Percentiles rank a stretch among this genome's conserved stretches.
These are phyloP conservation scores for Geothlypis trichas DNA, from an alignment of 2,113 vertebrate genomes.

Conservation along the genomic window DNA sequence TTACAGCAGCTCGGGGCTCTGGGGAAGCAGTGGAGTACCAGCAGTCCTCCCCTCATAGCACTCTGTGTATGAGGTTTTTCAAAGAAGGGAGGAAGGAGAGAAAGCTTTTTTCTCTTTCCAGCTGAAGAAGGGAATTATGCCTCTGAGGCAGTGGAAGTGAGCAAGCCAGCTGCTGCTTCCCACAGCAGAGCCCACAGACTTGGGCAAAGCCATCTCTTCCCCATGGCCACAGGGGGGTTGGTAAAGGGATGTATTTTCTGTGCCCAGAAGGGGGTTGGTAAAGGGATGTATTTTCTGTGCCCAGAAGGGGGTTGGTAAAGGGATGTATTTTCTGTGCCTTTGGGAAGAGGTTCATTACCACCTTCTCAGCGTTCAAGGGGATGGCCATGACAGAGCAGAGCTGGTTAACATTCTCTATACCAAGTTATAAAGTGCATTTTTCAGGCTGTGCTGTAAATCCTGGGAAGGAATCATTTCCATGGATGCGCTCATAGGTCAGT, in stretches of 20 bases:
- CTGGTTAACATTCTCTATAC: background rate
- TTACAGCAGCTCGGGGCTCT: conserved; percentile 33
- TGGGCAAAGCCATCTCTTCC: background rate
- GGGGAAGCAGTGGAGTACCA: conserved; percentile 20
- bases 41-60: background rate
- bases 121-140: background rate
- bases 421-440: background rate
- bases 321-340: background rate
- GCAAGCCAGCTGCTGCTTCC: background rate
- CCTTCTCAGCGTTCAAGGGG: background rate
- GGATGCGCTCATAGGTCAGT: background rate
- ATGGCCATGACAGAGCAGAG: background rate
- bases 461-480: background rate
- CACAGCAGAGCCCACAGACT: background rate
- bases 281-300: too few relatives aligned
- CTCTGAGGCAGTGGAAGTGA: background rate
- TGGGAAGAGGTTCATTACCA: background rate
- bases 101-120: background rate
- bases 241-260: background rate
- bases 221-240: background rate
- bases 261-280: background rate
- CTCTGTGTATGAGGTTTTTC: background rate
- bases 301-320: too few relatives aligned
- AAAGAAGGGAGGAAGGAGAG: background rate
- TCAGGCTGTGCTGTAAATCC: background rate